These are phyloP conservation scores for Tenthredo livida DNA, from an alignment of 2,888 invertebrate species.

Conservation along the genomic window DNA sequence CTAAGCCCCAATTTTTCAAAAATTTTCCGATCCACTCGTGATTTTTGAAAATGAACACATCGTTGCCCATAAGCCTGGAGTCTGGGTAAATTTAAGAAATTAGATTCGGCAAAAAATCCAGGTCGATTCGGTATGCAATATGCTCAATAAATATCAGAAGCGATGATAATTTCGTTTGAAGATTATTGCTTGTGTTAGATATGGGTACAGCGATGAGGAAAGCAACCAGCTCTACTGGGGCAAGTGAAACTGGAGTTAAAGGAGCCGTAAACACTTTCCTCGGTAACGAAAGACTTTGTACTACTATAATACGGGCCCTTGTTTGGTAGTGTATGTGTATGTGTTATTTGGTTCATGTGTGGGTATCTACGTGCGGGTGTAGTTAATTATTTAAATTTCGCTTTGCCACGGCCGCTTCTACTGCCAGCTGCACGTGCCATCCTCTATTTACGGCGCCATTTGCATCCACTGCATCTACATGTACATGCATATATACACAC, in stretches of 20 bases:
- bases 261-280: slow-evolving; percentile 28
- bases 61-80: no score
- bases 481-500: slow-evolving; percentile 57
- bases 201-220: not conserved
- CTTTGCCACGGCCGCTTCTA: slow-evolving; percentile 17
- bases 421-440: slow-evolving; percentile 38
- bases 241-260: slow-evolving; percentile 11
- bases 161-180: no score
- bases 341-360: not conserved
- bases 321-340: not conserved
- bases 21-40: no score
- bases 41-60: no score
- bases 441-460: slow-evolving; percentile 39
- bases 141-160: no score
- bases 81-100: no score
- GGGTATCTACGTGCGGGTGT: slow-evolving; percentile 10
- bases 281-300: slow-evolving; percentile 15
- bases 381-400: slow-evolving; percentile 50
- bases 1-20: no score
- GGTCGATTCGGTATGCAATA: no score
- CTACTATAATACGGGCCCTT: not conserved
- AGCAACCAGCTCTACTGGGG: not conserved
- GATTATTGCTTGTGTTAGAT: no score
- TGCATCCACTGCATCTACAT: slow-evolving; percentile 12
- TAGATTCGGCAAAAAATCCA: no score